Conservation (phyloP, 2,888 invertebrate genomes). For the Machimus atricapillus region DNA sequence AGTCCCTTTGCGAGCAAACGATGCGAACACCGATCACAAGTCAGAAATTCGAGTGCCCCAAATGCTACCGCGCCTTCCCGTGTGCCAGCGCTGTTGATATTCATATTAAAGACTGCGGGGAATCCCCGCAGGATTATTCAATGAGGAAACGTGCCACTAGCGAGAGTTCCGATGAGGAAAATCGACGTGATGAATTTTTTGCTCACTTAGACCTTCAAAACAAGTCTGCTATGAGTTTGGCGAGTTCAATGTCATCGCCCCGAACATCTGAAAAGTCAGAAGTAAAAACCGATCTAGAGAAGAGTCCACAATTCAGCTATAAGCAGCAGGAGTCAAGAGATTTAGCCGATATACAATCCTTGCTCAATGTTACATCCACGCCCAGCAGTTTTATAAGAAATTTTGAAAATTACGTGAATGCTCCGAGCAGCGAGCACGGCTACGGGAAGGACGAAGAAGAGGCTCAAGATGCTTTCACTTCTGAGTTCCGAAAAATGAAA, state of each 20-base stretch:
- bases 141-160: conserved; percentile 50
- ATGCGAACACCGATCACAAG: conserved; percentile 66
- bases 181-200: conserved; percentile 79
- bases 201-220: conserved; percentile 80
- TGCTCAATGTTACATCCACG: conserved; percentile 76
- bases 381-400: conserved; percentile 69
- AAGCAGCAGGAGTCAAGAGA: conserved; percentile 71
- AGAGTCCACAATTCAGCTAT: not conserved
- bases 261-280: conserved; percentile 61
- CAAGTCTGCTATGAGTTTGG: conserved; percentile 67
- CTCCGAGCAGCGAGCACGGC: conserved; percentile 60
- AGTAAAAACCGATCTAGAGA: conserved; percentile 49
- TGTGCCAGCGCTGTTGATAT: conserved; percentile 72
- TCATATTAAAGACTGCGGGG: conserved; percentile 68
- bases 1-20: conserved; percentile 74
- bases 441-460: conserved; percentile 70
- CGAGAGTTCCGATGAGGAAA: conserved; percentile 65
- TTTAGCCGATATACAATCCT: conserved; percentile 85
- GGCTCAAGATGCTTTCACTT: conserved; percentile 82
- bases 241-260: conserved; percentile 58
- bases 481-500: conserved; percentile 89
- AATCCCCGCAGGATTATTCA: conserved; percentile 49
- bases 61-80: conserved; percentile 76
- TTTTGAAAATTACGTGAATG: conserved; percentile 64
- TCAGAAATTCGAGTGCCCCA: conserved; percentile 73